Evolutionary conservation across 2,113 vertebrate species (phyloP), one percentile per base, ranked within the genome.

Genomic region (Pterocles burchelli): DNA sequence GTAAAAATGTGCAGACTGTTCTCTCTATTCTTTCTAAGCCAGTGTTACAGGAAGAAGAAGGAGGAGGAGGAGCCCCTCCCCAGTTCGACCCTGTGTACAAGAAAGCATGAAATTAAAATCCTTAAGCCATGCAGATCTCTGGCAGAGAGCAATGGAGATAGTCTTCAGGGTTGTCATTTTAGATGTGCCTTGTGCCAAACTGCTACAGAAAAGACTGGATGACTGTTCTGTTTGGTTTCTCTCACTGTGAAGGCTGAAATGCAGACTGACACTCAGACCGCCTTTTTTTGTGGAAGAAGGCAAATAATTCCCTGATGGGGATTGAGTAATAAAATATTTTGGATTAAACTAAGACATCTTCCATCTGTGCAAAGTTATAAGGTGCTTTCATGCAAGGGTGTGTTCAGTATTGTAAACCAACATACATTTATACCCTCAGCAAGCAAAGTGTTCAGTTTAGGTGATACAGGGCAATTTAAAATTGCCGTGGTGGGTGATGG

Each of bases 1-100:
- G 36, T 79, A 52, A 68, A 71, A 66, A 49, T 28, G 2, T 16
- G 17, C 25, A 36, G 49, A 33, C 85, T 76, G n/a, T 75, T 90
- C 17, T 75, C 43, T 77, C 19, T 48, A 10, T 78, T 77, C 84
- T 21, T 57, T 95, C 89, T 82, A 83, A 85, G 49, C 15, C n/a
- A 54, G 66, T 33, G 10, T 84, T 88, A 59, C 26, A 72, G 43
- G 55, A 75, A 67, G 19, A 48, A 18, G 26, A 52, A 59, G 48
- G 52, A 49, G 48, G 43, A 48, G 43, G 10, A 51, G 9, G 34
- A 41, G 41, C 62, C 6, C 5, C 3, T 2, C 7, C 45, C 17
- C 5, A 5, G 10, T 6, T 6, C 0, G 1, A 18, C 43, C 51
- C 63, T 72, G 10, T 34, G 16, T 67, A 38, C 11, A 26, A 63